These are phyloP conservation scores for Erannis defoliaria DNA, from an alignment of 2,888 invertebrate species.

Conservation along the genomic window DNA sequence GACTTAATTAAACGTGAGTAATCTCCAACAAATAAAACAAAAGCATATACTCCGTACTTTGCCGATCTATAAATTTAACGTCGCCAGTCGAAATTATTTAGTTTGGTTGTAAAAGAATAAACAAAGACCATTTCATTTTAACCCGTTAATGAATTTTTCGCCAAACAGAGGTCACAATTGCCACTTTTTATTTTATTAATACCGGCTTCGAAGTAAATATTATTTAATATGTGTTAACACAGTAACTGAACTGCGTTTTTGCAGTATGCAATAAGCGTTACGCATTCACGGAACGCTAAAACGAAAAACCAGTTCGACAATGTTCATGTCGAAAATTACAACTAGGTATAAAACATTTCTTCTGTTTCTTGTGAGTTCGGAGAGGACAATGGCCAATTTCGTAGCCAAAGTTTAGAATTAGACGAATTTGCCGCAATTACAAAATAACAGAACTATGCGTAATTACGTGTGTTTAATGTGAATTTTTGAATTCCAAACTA, in stretches of 20 bases:
- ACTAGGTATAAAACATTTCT: conserved; percentile 44
- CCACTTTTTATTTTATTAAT: too few species aligned
- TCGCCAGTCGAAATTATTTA: too few species aligned
- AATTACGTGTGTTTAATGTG: conserved; percentile 38
- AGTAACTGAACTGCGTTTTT: neutral
- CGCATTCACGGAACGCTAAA: conserved; percentile 25
- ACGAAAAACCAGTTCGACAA: conserved; percentile 38
- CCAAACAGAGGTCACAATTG: too few species aligned
- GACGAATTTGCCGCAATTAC: conserved; percentile 41
- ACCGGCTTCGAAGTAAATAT: too few species aligned
- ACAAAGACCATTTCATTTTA: too few species aligned
- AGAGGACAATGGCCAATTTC: conserved; percentile 59
- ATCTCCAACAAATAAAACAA: too few species aligned
- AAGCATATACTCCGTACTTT: too few species aligned
- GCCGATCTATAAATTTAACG: too few species aligned
- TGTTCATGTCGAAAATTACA: conserved; percentile 44
- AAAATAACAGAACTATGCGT: conserved; percentile 40
- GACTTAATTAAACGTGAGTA: too few species aligned
- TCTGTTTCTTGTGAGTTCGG: conserved; percentile 29
- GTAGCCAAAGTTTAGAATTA: conserved; percentile 36
- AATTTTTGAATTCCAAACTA: conserved; percentile 6
- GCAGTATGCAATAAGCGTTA: neutral
- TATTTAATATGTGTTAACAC: neutral
- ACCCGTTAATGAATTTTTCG: too few species aligned
- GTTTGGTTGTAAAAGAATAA: neutral